Base-by-base conservation (phyloP, 2,113 vertebrate genomes). In the Petromus typicus region DNA sequence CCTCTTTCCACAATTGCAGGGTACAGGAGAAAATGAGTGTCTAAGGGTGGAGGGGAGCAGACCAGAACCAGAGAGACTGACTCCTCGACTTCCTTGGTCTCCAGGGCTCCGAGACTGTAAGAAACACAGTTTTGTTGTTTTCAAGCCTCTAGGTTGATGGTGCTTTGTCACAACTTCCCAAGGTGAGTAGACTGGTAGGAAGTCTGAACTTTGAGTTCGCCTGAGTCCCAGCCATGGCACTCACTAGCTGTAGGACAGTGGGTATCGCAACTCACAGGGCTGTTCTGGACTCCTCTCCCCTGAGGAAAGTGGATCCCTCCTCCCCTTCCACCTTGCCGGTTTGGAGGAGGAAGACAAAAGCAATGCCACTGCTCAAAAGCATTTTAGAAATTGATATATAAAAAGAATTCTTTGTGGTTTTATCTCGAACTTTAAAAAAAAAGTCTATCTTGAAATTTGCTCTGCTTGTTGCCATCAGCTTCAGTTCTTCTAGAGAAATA, bases 181-280 rank as follows among this genome's bases (percentile, higher is more conserved):
- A 45, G 25, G 11, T 11, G 63, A 54, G n/a, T 9, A 3, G 48
- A 4, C 9, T 30, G n/a, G 64, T 2, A 17, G 56, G 11, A 14
- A 48, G 66, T 32, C 32, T 43, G 54, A 56, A 25, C 16, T 40
- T 67, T 51, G n/a, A 20, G 69, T 2, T 11, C 27, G 32, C 91
- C 59, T 30, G 34, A 40, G 14, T 56, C 17, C 16, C 9, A 27
- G 34, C 17, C 22, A 57, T 48, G 56, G 25, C 32, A 3, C 9
- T 66, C 56, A 45, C 2, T 0, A 9, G 2, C 37, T 30, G 2
- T 20, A n/a, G 81, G 78, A 40, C 5, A 1, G 48, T 17, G 25
- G 20, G 14, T 0, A 0, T 9, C 7, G n/a, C 7, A 0, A 17
- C 23, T 61, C 37, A 7, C 20, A 6, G 9, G 27, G 13, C 4